Base-by-base conservation (phyloP, 2,888 invertebrate species). In the Bellardia bayeri region DNA sequence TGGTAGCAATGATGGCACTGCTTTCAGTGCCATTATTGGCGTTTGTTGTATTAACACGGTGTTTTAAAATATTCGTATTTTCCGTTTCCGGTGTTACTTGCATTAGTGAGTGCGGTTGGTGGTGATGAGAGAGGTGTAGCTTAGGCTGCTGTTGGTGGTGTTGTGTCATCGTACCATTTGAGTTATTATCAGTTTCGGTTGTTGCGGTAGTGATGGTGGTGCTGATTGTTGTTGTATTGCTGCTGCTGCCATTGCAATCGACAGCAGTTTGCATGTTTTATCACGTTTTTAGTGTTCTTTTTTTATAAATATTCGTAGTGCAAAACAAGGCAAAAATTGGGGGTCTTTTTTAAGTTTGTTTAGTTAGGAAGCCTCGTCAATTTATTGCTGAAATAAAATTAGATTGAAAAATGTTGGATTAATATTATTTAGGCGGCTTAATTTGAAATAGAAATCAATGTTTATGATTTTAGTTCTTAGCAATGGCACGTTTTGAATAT, bases 191-290 rank as follows among this genome's bases (percentile, higher is more conserved):
- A 81, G 89, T 88, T 87, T 56, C 80, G 33, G 69, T 78, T 75
- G 80, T 58, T 58, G 58, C 88, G 79, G 87, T 85, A 45, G 81
- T 88, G 74, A 82, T 81, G 68, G 75, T 87, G 71, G 76, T 87
- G 86, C 69, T 72, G 72, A 71, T 76, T 87, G 69, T 87, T 89
- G 79, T 89, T 90, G 83, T 89, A 74, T 82, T 89, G 82, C 82
- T 88, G 83, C 79, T 88, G 85, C 90, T 89, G 89, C 89, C 90
- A 90, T 90, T 90, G 84, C 90, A 89, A 85, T 90, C 90, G 90
- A 90, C 89, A 90, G 90, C 90, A 89, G 90, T 89, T 90, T 90
- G 90, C 91, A 91, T 91, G 88, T 89, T 89, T 90, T 88, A 81
- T 82, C 75, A 82, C 82, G 83, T 81, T 51, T 74, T 80, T 64